These are phyloP conservation scores for Stomorhina lunata DNA, from an alignment of 2,888 invertebrate species.

Conservation along the genomic window DNA sequence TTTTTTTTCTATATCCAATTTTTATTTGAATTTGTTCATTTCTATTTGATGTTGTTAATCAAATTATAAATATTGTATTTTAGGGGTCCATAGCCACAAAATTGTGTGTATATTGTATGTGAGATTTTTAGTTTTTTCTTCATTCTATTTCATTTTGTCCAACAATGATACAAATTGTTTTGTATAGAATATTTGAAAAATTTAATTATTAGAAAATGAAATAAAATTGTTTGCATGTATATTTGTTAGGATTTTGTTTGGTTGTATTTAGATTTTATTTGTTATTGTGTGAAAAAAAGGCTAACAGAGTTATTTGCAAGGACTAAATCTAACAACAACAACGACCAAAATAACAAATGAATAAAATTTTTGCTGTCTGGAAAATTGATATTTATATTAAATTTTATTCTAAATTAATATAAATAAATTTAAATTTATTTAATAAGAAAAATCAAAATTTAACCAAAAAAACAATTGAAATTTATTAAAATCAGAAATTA, in stretches of 20 bases:
- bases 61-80: slow-evolving; percentile 67
- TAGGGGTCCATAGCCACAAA: slow-evolving; percentile 46
- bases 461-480: slow-evolving; percentile 9
- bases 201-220: slow-evolving; percentile 54
- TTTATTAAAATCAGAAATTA: slow-evolving; percentile 10
- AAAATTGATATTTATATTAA: slow-evolving; percentile 42
- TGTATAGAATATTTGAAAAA: slow-evolving; percentile 51
- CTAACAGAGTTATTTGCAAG: slow-evolving; percentile 22
- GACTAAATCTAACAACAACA: not conserved
- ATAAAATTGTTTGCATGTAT: slow-evolving; percentile 43
- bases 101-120: slow-evolving; percentile 9
- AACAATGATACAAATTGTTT: slow-evolving; percentile 49
- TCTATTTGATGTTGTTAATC: slow-evolving; percentile 64
- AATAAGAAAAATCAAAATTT: not conserved
- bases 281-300: not conserved
- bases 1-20: slow-evolving; percentile 1
- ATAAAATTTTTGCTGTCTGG: not conserved
- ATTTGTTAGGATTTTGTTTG: not conserved
- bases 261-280: slow-evolving; percentile 7
- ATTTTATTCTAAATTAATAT: slow-evolving; percentile 32
- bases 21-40: slow-evolving; percentile 40
- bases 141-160: not conserved
- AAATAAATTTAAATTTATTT: slow-evolving; percentile 22
- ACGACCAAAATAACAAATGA: not conserved
- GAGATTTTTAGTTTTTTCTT: not conserved